Evolutionary conservation across 2,797 vertebrate species (phyloP).

Genomic region (Pteronotus mesoamericanus): DNA sequence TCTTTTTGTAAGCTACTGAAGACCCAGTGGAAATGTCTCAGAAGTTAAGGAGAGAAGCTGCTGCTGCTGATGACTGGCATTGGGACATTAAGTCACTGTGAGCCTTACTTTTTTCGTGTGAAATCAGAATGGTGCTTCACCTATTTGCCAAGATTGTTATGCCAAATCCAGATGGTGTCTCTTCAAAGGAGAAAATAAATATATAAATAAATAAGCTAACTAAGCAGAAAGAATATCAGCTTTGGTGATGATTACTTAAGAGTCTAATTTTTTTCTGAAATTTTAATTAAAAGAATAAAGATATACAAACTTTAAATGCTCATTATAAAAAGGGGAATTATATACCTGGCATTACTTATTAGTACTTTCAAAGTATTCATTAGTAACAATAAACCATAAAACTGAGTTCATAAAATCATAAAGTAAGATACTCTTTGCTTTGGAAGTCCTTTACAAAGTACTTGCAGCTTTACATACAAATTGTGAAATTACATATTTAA

Average conservation of each 20-base stretch:
- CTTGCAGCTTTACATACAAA: slow-evolving; percentile 83
- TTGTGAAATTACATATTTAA: slow-evolving; percentile 83
- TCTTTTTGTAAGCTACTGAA: not conserved
- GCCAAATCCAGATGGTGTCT: not conserved
- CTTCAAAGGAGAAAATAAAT: not conserved
- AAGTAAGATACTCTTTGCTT: slow-evolving; percentile 71
- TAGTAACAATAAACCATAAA: slow-evolving; percentile 35
- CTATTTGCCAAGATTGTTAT: not conserved
- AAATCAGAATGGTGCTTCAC: not conserved
- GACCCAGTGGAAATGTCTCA: not conserved
- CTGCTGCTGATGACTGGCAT: not conserved
- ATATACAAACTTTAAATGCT: not conserved
- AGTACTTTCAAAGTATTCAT: slow-evolving; percentile 13
- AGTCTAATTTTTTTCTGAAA: not conserved
- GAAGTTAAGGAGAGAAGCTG: not conserved
- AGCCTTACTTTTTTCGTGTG: not conserved
- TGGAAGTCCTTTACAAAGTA: slow-evolving; percentile 79
- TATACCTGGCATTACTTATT: not conserved
- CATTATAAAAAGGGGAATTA: not conserved
- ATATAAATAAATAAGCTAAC: too few relatives aligned
- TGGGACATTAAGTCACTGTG: not conserved
- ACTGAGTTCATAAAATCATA: not conserved
- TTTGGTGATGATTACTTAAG: not conserved
- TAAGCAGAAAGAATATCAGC: not conserved
- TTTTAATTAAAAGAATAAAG: slow-evolving; percentile 28